These are phyloP conservation scores for Nannospalax galili DNA, from an alignment of 2,113 vertebrate species.

Conservation along the genomic window DNA sequence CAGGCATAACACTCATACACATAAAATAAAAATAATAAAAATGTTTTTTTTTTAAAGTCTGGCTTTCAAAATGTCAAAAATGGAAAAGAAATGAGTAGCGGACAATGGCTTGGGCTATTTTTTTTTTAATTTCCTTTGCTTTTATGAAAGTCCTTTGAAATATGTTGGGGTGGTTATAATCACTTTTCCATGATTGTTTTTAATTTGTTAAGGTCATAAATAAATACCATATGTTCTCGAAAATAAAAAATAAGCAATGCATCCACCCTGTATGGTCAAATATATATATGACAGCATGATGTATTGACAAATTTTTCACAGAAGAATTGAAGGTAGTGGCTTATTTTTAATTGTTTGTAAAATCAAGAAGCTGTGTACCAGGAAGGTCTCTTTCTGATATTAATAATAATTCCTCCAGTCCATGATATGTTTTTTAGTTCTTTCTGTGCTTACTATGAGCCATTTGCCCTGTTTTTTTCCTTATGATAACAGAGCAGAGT, in stretches of 20 bases:
- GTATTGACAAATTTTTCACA: constrained; percentile 24
- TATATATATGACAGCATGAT: background rate
- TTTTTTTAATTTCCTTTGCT: constrained; percentile 77
- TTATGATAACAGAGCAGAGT: background rate
- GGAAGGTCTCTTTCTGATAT: background rate
- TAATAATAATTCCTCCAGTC: background rate
- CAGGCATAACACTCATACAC: too few species aligned
- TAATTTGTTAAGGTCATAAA: constrained; percentile 83
- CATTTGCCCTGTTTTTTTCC: background rate
- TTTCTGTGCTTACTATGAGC: background rate
- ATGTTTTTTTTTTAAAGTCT: constrained; percentile 56
- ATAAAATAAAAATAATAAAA: too few species aligned
- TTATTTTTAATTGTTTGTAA: constrained; percentile 36
- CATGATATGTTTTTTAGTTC: background rate
- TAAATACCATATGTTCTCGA: constrained; percentile 79
- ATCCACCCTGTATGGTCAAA: constrained; percentile 41
- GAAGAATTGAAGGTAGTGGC: constrained; percentile 25
- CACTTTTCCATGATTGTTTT: constrained; percentile 81
- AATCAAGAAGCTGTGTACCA: background rate
- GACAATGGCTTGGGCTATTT: constrained; percentile 65
- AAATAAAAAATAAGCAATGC: constrained; percentile 77
- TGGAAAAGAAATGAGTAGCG: constrained; percentile 72
- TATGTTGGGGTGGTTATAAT: constrained; percentile 72
- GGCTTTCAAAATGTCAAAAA: constrained; percentile 66
- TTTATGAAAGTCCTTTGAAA: constrained; percentile 81